phyloP scores from a whole-genome alignment of 64 coral and sea anemone genomes.

The Dendronephthya gigantea region DNA sequence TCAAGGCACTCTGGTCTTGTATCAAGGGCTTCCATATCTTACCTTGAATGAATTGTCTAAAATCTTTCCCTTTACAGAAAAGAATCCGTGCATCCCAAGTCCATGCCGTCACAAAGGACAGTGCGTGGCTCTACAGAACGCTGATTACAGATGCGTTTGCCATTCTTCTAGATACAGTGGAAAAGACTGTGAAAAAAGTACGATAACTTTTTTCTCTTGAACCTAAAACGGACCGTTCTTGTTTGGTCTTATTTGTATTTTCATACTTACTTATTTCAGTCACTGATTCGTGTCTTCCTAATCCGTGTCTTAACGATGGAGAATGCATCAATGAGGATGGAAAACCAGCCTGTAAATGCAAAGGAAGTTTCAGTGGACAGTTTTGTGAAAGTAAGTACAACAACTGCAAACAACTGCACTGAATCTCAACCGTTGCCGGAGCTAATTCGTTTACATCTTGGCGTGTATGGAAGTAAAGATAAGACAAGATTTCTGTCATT shows the following conservation, averaged over 20 bases:
- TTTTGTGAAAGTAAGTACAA: neutral
- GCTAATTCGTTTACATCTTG: no score
- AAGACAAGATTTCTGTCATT: no score
- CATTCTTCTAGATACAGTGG: neutral
- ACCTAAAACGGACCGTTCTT: neutral
- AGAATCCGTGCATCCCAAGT: neutral
- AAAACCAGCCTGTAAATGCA: neutral
- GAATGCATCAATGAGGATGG: conserved; percentile 13
- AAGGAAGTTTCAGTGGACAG: neutral
- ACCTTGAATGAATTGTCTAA: no score
- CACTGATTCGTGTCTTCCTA: neutral
- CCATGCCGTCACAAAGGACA: neutral
- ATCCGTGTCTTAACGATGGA: neutral
- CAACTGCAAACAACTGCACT: neutral
- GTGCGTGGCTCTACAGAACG: neutral
- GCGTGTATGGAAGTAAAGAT: neutral
- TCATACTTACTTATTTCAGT: neutral
- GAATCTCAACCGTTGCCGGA: neutral
- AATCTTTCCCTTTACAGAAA: neutral
- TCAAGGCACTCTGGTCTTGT: no score
- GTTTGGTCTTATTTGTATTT: neutral
- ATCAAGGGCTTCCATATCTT: no score
- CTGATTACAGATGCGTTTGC: conserved; percentile 1
- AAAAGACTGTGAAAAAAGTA: conserved; percentile 19
- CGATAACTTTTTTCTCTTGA: neutral